Base-by-base conservation (phyloP, 2,113 vertebrate genomes). In the Tautogolabrus adspersus region DNA sequence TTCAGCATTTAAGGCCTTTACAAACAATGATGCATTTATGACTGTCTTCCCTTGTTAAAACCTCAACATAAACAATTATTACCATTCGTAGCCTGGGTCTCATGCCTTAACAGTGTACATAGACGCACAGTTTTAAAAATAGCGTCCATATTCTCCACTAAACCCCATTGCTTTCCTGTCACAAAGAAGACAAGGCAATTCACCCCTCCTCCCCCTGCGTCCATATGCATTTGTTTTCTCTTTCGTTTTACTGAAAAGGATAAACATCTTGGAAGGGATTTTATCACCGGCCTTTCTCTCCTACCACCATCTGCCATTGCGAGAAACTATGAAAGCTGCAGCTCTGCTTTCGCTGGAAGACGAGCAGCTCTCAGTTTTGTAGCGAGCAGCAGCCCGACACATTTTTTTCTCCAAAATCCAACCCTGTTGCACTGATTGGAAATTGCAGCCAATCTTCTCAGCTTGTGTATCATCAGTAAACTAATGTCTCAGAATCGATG, bases 191-290 rank as follows among this genome's bases (percentile, higher is more conserved):
- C 46, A 76, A 40, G 72, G 49, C 65, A 51, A 49, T 57, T 76
- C 23, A 21, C 62, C 55, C 72, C 63, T 73, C 65, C 75, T 55
- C 66, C 82, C 78, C 62, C 80, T 75, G 26, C 72, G 61, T 88
- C 84, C 82, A 83, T 83, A 88, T 89, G 82, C 76, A 86, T 86
- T 90, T 90, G 82, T 87, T 91, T 89, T 91, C 86, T 69, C 65
- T 87, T 84, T 80, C 52, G 0, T 85, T 87, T 88, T 81, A 40
- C 76, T 66, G 75, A 87, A 86, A 81, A 84, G 68, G 61, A 87
- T 75, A 79, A 91, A 87, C 89, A 88, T 92, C 85, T 88, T 84
- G 81, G 84, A 90, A 84, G 65, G 60, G 62, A 82, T 81, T 86
- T 86, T 81, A 72, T 78, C 77, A 81, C 74, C 79, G 67, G 83